These are phyloP conservation scores for Latrodectus geometricus DNA, from an alignment of 1,140 invertebrate species.

Conservation along the genomic window DNA sequence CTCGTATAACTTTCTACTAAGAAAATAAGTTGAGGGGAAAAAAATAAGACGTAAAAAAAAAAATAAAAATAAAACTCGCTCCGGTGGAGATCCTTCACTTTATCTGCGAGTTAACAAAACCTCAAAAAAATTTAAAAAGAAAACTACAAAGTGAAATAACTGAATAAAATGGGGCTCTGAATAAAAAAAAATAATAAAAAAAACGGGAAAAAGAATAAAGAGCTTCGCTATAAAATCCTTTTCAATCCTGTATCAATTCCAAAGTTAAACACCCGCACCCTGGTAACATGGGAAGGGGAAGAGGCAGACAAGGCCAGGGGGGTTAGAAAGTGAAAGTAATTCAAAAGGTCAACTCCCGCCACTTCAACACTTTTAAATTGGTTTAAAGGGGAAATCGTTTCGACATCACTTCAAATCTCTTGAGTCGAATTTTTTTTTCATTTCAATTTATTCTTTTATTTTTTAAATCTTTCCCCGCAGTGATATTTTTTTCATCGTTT, in stretches of 20 bases:
- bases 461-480: slow-evolving; percentile 46
- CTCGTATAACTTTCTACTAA: not conserved
- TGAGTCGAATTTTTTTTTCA: slow-evolving; percentile 44
- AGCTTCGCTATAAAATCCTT: slow-evolving; percentile 57
- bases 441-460: slow-evolving; percentile 20
- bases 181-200: not conserved
- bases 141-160: slow-evolving; percentile 41
- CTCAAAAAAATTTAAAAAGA: slow-evolving; percentile 36
- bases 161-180: slow-evolving; percentile 57
- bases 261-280: slow-evolving; percentile 54
- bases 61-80: slow-evolving; percentile 50
- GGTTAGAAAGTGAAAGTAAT: slow-evolving; percentile 48
- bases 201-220: slow-evolving; percentile 8
- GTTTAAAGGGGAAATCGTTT: slow-evolving; percentile 61
- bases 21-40: slow-evolving; percentile 8
- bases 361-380: slow-evolving; percentile 62
- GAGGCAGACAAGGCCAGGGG: not conserved
- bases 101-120: slow-evolving; percentile 58
- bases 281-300: not conserved
- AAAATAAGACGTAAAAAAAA: slow-evolving; percentile 30
- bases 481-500: slow-evolving; percentile 38
- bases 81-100: slow-evolving; percentile 15
- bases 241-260: slow-evolving; percentile 62
- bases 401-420: slow-evolving; percentile 61
- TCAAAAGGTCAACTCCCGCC: slow-evolving; percentile 60